Conservation (phyloP, 1,140 invertebrate genomes). For the Drosophila pectinifera region DNA sequence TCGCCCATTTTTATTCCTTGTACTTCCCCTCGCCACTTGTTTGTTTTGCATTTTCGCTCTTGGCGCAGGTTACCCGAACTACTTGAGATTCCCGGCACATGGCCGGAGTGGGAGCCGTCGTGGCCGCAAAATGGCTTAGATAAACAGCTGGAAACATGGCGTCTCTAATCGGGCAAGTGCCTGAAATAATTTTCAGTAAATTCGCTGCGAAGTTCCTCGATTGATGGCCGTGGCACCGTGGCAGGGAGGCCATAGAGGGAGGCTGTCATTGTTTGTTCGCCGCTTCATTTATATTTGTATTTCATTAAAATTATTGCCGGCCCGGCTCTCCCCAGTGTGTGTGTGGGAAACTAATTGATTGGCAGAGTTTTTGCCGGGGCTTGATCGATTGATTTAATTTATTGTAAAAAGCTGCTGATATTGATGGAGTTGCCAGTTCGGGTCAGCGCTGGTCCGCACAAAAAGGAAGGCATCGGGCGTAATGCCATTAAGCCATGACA, state of each 20-base stretch:
- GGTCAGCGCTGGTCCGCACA: constrained; percentile 15
- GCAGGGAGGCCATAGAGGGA: constrained; percentile 10
- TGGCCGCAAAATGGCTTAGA: constrained; percentile 62
- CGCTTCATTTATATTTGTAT: constrained; percentile 81
- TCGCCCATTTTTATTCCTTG: constrained; percentile 18
- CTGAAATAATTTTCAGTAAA: constrained; percentile 72
- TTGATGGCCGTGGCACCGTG: constrained; percentile 58
- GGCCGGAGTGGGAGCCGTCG: constrained; percentile 27
- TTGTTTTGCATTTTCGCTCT: constrained; percentile 67
- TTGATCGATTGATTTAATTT: constrained; percentile 83
- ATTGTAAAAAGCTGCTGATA: constrained; percentile 78
- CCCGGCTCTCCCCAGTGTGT: constrained; percentile 10
- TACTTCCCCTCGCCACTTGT: constrained; percentile 35
- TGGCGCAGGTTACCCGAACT: constrained; percentile 50
- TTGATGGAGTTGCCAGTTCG: constrained; percentile 70
- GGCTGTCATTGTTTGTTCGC: constrained; percentile 70
- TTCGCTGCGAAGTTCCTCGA: constrained; percentile 56
- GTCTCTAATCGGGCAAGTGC: constrained; percentile 76
- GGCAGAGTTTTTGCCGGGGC: constrained; percentile 76
- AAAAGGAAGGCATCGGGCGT: constrained; percentile 28
- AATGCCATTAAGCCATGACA: constrained; percentile 64
- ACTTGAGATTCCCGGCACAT: constrained; percentile 73
- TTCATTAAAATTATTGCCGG: constrained; percentile 79
- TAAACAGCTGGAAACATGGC: constrained; percentile 61
- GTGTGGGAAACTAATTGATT: constrained; percentile 75